Evolutionary conservation across 2,888 invertebrate genomes (phyloP).

Genomic region (Apotomis capreana): DNA sequence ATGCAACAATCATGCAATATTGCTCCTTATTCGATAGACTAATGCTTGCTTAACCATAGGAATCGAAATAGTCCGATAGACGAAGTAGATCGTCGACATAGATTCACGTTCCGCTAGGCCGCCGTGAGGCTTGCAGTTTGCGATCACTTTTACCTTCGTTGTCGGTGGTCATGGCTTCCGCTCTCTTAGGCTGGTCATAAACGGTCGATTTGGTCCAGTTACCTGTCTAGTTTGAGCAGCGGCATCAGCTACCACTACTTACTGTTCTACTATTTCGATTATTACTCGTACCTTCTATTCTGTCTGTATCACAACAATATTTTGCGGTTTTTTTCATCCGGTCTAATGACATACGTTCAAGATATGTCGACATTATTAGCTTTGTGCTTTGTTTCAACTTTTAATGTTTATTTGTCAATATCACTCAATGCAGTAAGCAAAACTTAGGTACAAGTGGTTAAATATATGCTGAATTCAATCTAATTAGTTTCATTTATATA

Average conservation of each 20-base stretch:
- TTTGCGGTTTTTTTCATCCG: no score
- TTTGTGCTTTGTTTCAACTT: no score
- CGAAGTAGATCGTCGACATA: slow-evolving; percentile 8
- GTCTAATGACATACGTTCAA: no score
- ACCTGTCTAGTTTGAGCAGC: background rate
- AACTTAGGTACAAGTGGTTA: no score
- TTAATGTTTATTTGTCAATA: no score
- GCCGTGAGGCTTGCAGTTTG: slow-evolving; percentile 16
- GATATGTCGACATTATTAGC: no score
- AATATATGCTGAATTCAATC: no score
- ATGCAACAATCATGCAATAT: background rate
- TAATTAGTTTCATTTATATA: no score
- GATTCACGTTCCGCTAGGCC: slow-evolving; percentile 25
- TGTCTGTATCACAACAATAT: background rate
- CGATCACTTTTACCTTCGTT: slow-evolving; percentile 35
- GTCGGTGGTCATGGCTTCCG: slow-evolving; percentile 22
- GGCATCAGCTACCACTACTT: no score
- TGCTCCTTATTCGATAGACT: background rate
- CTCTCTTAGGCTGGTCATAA: background rate
- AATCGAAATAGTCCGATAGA: slow-evolving; percentile 11
- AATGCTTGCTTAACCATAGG: background rate
- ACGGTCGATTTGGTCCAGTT: background rate
- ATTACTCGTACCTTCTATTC: background rate
- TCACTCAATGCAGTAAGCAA: no score
- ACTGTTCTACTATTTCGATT: no score